Conservation (phyloP, 2,113 vertebrate genomes). For the Alexandromys fortis region DNA sequence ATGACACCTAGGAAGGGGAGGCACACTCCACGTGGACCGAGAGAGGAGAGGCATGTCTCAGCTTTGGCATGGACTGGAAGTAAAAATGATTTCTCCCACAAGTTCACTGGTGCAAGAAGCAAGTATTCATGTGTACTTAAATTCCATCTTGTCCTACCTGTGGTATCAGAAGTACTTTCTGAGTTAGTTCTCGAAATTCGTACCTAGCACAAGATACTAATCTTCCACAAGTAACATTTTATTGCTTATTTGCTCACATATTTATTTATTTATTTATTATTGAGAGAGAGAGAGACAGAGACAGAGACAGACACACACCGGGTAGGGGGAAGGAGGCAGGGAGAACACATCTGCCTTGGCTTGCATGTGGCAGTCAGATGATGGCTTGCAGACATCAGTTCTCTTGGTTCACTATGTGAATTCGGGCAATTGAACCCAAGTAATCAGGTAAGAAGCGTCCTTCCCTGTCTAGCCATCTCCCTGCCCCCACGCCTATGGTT, state of each 20-base stretch:
- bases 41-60: background rate
- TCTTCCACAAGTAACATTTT: background rate
- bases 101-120: background rate
- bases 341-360: background rate
- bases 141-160: background rate
- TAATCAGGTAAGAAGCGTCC: background rate
- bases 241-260: background rate
- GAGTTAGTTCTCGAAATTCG: conserved; percentile 22
- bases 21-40: background rate
- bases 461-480: background rate
- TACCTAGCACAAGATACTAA: background rate
- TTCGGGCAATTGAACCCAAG: background rate
- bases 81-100: background rate
- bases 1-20: background rate
- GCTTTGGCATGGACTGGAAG: background rate
- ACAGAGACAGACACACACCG: no score
- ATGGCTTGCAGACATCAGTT: background rate
- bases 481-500: background rate
- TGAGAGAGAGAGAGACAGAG: background rate
- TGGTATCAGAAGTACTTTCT: background rate
- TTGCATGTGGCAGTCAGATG: background rate
- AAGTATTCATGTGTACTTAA: background rate
- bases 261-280: background rate
- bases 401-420: background rate
- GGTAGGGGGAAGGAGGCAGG: no score